These are phyloP conservation scores for Apamea monoglypha DNA, from an alignment of 2,888 invertebrate genomes.

Conservation along the genomic window DNA sequence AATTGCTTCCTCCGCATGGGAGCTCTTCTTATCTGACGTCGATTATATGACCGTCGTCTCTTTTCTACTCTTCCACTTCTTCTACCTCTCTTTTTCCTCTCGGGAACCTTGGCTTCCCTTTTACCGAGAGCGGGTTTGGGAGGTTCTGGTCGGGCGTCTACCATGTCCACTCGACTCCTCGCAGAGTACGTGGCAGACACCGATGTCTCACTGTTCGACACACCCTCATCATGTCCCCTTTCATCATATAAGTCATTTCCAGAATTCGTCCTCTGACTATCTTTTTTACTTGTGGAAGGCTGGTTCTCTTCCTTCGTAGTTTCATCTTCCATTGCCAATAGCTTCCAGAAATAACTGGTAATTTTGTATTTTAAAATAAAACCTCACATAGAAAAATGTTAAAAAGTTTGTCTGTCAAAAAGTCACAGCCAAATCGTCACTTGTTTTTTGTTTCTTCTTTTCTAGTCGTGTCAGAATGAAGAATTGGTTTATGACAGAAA, in stretches of 20 bases:
- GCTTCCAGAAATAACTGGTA: conserved; percentile 74
- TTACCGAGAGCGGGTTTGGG: conserved; percentile 58
- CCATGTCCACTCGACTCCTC: conserved; percentile 68
- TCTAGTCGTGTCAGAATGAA: conserved; percentile 27
- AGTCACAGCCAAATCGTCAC: conserved; percentile 57
- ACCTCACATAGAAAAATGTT: conserved; percentile 49
- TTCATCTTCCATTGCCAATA: conserved; percentile 76
- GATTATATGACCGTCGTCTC: conserved; percentile 58
- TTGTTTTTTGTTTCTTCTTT: conserved; percentile 57
- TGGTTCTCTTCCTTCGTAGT: conserved; percentile 67
- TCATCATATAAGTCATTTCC: conserved; percentile 60
- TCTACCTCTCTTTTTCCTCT: conserved; percentile 62
- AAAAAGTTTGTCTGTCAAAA: conserved; percentile 43
- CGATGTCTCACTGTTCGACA: conserved; percentile 67
- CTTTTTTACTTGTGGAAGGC: conserved; percentile 75
- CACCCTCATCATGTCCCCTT: conserved; percentile 59
- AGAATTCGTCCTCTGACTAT: conserved; percentile 63
- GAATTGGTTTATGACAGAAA: conserved; percentile 9
- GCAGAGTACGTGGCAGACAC: conserved; percentile 67
- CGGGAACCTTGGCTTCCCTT: conserved; percentile 57
- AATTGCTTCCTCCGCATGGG: conserved; percentile 62
- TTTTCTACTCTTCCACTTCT: conserved; percentile 73
- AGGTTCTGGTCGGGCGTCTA: conserved; percentile 57
- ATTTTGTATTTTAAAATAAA: conserved; percentile 72
- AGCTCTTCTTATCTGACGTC: conserved; percentile 62